phyloP scores from a whole-genome alignment of 2,113 vertebrate species.

The Formicarius rufipectus region DNA sequence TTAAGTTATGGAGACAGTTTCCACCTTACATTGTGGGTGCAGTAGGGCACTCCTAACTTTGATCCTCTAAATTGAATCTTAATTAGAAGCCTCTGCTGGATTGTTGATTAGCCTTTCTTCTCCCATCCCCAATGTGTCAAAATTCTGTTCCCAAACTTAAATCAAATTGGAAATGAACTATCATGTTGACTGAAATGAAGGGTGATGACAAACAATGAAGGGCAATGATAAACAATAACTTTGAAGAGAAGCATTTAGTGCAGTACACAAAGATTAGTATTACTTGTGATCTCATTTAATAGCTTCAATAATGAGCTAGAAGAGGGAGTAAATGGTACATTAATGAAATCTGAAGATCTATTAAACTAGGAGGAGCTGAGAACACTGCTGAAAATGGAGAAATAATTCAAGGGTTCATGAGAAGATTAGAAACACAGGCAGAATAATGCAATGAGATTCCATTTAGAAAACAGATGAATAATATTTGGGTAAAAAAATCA shows the following conservation, averaged over 20 bases:
- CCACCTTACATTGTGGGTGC: not conserved
- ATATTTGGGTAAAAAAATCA: not conserved
- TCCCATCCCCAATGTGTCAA: slow-evolving; percentile 4
- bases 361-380: slow-evolving; percentile 68
- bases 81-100: slow-evolving; percentile 27
- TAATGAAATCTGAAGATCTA: slow-evolving; percentile 71
- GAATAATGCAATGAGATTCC: slow-evolving; percentile 38
- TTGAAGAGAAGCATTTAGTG: slow-evolving; percentile 51
- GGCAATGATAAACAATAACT: slow-evolving; percentile 68
- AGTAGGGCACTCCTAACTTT: not conserved
- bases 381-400: slow-evolving; percentile 47
- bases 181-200: slow-evolving; percentile 51
- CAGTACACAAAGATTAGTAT: slow-evolving; percentile 59
- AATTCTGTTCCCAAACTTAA: slow-evolving; percentile 54
- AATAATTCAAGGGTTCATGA: slow-evolving; percentile 48
- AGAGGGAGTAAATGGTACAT: slow-evolving; percentile 68
- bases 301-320: slow-evolving; percentile 66
- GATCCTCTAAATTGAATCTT: slow-evolving; percentile 15
- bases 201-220: slow-evolving; percentile 66
- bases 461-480: slow-evolving; percentile 33
- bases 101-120: slow-evolving; percentile 36
- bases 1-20: not conserved
- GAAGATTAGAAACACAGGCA: slow-evolving; percentile 46
- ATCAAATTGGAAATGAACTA: slow-evolving; percentile 58
- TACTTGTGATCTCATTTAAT: slow-evolving; percentile 66